A percentile compares a stretch with the other conserved stretches of the same genome.
Conservation (phyloP, 2,113 vertebrate genomes). For the Synodontis membranacea region DNA sequence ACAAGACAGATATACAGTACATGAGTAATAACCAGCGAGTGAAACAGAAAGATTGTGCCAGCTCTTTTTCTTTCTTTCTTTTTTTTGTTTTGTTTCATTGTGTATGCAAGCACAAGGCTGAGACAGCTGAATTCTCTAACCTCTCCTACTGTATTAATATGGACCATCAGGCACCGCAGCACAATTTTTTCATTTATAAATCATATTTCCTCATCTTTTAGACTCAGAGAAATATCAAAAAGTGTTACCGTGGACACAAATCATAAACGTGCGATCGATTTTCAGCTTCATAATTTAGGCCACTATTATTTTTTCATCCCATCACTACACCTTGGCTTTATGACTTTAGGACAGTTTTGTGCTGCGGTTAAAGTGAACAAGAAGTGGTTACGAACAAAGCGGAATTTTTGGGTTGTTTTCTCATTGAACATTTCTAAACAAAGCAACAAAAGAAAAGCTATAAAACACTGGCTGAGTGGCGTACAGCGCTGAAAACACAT, state of each 20-base stretch:
- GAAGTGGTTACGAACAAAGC: background rate
- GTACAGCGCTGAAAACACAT: too few relatives aligned
- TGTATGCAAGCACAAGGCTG: background rate
- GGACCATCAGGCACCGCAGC: background rate
- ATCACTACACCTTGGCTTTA: background rate
- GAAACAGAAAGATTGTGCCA: background rate
- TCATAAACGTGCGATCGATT: background rate
- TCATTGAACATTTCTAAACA: too few relatives aligned
- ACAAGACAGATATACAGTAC: background rate
- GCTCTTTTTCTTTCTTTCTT: background rate
- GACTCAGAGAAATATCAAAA: background rate
- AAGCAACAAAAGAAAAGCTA: too few relatives aligned
- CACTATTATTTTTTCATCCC: background rate
- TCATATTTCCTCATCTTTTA: background rate
- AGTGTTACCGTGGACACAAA: background rate
- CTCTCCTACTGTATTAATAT: too few relatives aligned
- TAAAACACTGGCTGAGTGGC: too few relatives aligned
- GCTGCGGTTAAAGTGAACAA: background rate
- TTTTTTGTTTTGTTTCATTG: background rate
- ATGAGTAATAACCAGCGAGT: constrained; percentile 22
- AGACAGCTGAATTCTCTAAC: background rate
- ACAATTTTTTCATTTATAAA: background rate
- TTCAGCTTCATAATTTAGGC: background rate
- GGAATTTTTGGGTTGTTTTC: too few relatives aligned
- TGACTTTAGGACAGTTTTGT: background rate